phyloP scores from a whole-genome alignment of 2,888 invertebrate species.

The Drosophila ezoana region DNA sequence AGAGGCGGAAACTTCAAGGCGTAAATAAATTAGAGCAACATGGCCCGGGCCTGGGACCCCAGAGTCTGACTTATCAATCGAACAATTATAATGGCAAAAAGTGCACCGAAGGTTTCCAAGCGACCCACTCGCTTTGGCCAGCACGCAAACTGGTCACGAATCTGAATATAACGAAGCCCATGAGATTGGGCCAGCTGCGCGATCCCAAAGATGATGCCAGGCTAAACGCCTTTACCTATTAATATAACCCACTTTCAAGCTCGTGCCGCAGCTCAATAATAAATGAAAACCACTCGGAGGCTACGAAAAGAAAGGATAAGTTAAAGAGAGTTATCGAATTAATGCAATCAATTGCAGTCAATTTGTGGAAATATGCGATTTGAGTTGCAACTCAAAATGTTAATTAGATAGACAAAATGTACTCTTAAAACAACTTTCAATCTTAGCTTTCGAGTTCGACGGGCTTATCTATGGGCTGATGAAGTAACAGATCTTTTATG shows the following conservation, averaged over 20 bases:
- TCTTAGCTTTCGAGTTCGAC: constrained; percentile 19
- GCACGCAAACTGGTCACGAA: constrained; percentile 76
- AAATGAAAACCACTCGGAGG: constrained; percentile 10
- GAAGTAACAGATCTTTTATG: constrained; percentile 1
- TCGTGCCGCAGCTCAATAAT: constrained; percentile 52
- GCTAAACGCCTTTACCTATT: constrained; percentile 53
- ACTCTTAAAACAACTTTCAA: constrained; percentile 10
- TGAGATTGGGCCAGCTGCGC: constrained; percentile 38
- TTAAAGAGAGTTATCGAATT: constrained; percentile 23
- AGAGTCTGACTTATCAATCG: constrained; percentile 63
- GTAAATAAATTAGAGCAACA: constrained; percentile 71
- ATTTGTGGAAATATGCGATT: constrained; percentile 9
- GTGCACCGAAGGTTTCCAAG: constrained; percentile 48
- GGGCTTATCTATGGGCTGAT: too few species aligned
- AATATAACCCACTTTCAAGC: constrained; percentile 64
- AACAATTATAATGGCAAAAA: constrained; percentile 60
- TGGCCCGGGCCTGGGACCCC: constrained; percentile 38
- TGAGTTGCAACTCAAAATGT: constrained; percentile 11
- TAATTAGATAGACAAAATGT: constrained; percentile 23
- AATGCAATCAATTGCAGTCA: constrained; percentile 34
- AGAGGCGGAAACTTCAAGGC: constrained; percentile 63
- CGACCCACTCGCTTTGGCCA: constrained; percentile 49
- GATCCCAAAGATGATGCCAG: constrained; percentile 52
- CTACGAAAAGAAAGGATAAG: constrained; percentile 37
- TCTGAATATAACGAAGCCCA: constrained; percentile 28